These are phyloP conservation scores for Galagoides demidoff DNA, from an alignment of 2,797 vertebrate species.

Conservation along the genomic window DNA sequence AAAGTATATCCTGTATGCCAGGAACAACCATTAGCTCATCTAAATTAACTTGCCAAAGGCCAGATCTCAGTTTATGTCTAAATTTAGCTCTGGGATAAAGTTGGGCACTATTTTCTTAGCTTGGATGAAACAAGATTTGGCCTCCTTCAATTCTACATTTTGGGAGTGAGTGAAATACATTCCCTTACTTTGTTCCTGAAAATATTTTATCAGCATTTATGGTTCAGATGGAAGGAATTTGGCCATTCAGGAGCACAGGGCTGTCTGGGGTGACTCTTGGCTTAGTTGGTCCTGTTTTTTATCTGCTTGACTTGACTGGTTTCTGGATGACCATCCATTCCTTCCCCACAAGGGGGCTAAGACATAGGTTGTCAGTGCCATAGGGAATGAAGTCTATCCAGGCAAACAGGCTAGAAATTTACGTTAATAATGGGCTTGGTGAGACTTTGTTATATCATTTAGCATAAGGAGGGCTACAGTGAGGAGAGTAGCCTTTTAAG, in stretches of 20 bases:
- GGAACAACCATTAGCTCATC: conserved; percentile 76
- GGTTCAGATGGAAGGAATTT: conserved; percentile 78
- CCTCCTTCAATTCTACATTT: conserved; percentile 73
- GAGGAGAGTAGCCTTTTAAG: conserved; percentile 12
- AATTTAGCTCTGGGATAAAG: conserved; percentile 74
- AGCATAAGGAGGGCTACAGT: background rate
- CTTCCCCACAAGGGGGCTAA: background rate
- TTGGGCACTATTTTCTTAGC: conserved; percentile 64
- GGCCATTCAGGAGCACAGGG: conserved; percentile 23
- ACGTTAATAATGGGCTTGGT: conserved; percentile 32
- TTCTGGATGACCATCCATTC: conserved; percentile 55
- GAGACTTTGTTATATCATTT: background rate
- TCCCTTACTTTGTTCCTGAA: conserved; percentile 69
- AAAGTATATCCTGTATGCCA: conserved; percentile 68
- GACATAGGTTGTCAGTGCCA: background rate
- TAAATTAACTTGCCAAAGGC: conserved; percentile 72
- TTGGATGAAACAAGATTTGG: conserved; percentile 69
- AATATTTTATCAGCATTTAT: conserved; percentile 78
- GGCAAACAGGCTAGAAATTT: conserved; percentile 49
- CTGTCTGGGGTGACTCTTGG: conserved; percentile 41
- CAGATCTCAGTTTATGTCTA: conserved; percentile 66
- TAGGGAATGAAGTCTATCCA: background rate
- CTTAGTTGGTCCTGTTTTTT: conserved; percentile 53
- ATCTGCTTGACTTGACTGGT: conserved; percentile 66
- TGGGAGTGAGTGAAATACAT: conserved; percentile 67